phyloP scores from a whole-genome alignment of 2,113 vertebrate genomes.

The Anoura caudifer region DNA sequence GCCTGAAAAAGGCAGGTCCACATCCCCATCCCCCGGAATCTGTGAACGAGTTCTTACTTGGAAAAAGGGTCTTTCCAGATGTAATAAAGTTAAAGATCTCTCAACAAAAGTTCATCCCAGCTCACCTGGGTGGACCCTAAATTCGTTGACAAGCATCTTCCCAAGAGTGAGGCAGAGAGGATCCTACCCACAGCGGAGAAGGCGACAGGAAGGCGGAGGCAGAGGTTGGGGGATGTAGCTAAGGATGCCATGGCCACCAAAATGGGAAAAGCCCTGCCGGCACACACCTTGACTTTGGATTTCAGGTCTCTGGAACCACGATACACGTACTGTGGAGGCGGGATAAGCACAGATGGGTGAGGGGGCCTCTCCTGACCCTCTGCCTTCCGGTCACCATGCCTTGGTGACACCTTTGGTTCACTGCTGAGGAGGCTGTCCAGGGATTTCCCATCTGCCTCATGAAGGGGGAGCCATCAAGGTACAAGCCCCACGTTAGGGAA shows the following conservation, averaged over 20 bases:
- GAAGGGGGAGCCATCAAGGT: background rate
- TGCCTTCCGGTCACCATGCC: background rate
- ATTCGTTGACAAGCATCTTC: background rate
- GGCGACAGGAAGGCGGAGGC: background rate
- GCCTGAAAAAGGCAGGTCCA: background rate
- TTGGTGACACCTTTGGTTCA: rapidly evolving
- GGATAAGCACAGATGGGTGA: background rate
- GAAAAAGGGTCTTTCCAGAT: background rate
- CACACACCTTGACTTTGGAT: no score
- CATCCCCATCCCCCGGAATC: rapidly evolving
- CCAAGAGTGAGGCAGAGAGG: background rate
- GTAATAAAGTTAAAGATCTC: background rate
- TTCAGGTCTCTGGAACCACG: background rate
- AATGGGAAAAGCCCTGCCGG: background rate
- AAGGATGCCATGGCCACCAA: rapidly evolving
- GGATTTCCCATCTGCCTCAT: background rate
- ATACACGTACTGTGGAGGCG: background rate
- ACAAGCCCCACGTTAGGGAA: background rate
- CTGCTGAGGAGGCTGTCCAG: background rate
- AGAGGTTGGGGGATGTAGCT: background rate
- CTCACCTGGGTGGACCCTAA: background rate
- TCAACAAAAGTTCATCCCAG: background rate
- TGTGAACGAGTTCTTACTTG: background rate
- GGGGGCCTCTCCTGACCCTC: background rate
- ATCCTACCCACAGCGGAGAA: background rate